Conservation (phyloP, 2,797 vertebrate species). For the Myripristis jacobus region DNA sequence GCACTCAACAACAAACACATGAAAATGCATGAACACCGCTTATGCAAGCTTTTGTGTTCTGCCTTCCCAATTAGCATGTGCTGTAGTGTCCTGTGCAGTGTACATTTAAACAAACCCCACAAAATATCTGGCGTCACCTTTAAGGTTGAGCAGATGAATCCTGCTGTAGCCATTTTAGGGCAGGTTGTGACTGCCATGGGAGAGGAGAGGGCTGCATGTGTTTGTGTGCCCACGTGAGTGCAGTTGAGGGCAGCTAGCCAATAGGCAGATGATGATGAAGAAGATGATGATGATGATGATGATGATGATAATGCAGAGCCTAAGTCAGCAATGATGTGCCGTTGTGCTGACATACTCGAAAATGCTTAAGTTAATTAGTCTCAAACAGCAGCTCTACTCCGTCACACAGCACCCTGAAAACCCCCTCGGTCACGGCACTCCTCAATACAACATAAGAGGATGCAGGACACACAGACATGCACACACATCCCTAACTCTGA, state of each 20-base stretch:
- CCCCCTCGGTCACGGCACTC: constrained; percentile 32
- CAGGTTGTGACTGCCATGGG: constrained; percentile 39
- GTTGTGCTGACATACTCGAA: constrained; percentile 76
- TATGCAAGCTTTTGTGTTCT: constrained; percentile 45
- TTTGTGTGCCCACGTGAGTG: constrained; percentile 38
- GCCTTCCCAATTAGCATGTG: constrained; percentile 30
- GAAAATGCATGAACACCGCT: constrained; percentile 30
- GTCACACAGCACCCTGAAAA: constrained; percentile 43
- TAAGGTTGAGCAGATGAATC: constrained; percentile 41
- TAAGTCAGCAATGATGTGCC: constrained; percentile 68
- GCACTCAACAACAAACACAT: constrained; percentile 52
- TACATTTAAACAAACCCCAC: constrained; percentile 8
- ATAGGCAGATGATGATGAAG: constrained; percentile 66
- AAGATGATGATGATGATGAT: constrained; percentile 6
- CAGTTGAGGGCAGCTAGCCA: constrained; percentile 64
- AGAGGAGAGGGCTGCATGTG: constrained; percentile 34
- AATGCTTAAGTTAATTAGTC: constrained; percentile 76
- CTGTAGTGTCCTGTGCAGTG: neutral
- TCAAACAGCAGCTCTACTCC: constrained; percentile 62
- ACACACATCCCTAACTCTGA: constrained; percentile 54
- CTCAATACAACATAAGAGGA: constrained; percentile 28
- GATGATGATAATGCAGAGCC: constrained; percentile 59
- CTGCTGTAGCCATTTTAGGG: constrained; percentile 44
- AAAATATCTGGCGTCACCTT: constrained; percentile 23
- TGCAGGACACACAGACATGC: constrained; percentile 12